Conservation (phyloP, 2,797 vertebrate species). For the Coranthus polyacanthus region DNA sequence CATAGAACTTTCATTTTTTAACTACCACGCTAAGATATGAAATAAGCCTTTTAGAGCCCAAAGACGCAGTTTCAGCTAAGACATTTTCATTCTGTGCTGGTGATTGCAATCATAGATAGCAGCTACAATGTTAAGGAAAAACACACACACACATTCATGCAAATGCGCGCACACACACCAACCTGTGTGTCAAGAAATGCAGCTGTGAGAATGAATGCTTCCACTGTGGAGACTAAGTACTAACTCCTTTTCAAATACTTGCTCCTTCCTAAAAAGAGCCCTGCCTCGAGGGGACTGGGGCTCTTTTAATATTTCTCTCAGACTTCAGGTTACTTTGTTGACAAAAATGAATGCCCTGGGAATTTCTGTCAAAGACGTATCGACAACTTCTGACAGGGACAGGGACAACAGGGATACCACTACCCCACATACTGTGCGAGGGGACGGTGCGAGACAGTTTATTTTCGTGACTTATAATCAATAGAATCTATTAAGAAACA, state of each 20-base stretch:
- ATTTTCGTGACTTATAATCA: slow-evolving; percentile 67
- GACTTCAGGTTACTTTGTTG: slow-evolving; percentile 15
- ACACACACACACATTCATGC: slow-evolving; percentile 33
- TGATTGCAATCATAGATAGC: slow-evolving; percentile 79
- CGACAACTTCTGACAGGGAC: slow-evolving; percentile 17
- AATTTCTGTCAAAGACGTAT: slow-evolving; percentile 18
- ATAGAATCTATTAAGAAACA: slow-evolving; percentile 62
- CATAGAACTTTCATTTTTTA: slow-evolving; percentile 34
- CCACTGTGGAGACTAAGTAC: slow-evolving; percentile 78
- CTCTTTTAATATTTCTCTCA: slow-evolving; percentile 33
- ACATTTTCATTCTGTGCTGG: slow-evolving; percentile 75
- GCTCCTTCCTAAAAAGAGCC: slow-evolving; percentile 50
- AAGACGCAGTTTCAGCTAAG: slow-evolving; percentile 53
- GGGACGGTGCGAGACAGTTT: slow-evolving; percentile 23
- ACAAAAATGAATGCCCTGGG: slow-evolving; percentile 18
- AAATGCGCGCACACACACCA: slow-evolving; percentile 40
- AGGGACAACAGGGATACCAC: slow-evolving; percentile 19
- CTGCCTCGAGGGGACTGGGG: slow-evolving; percentile 39
- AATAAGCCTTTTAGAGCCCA: slow-evolving; percentile 52
- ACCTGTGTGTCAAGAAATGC: slow-evolving; percentile 77
- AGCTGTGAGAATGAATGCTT: slow-evolving; percentile 84
- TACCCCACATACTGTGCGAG: slow-evolving; percentile 24
- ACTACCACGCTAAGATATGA: slow-evolving; percentile 44
- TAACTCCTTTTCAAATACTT: slow-evolving; percentile 72
- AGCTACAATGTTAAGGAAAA: slow-evolving; percentile 58